Evolutionary conservation across 1,140 invertebrate genomes (phyloP).

Genomic region (Heliothis subflexa): DNA sequence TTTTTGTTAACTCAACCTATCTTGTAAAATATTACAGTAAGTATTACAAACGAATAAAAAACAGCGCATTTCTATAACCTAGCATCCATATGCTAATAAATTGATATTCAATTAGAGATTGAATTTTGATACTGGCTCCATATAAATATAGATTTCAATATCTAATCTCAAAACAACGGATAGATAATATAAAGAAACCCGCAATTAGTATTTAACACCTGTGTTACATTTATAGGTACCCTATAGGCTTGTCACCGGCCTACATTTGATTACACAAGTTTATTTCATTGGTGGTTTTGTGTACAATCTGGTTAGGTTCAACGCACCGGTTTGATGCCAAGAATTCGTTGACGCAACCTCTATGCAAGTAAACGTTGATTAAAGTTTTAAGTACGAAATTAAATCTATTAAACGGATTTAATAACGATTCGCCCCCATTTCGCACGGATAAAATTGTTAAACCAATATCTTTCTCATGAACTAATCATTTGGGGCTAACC

Average conservation of each 20-base stretch:
- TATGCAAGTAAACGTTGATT: neutral
- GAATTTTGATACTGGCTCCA: too few species aligned
- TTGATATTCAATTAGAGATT: too few species aligned
- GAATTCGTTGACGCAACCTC: conserved; percentile 12
- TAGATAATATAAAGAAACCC: too few species aligned
- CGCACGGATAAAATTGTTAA: neutral
- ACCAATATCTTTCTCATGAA: neutral
- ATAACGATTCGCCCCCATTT: neutral
- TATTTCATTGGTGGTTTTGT: neutral
- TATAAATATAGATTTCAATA: too few species aligned
- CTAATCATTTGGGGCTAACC: too few species aligned
- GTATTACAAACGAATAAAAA: too few species aligned
- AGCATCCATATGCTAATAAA: too few species aligned
- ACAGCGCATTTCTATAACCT: too few species aligned
- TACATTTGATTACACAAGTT: conserved; percentile 2
- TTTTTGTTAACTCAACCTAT: too few species aligned
- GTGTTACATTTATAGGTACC: neutral
- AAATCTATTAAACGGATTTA: neutral
- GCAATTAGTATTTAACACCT: too few species aligned
- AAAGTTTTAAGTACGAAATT: neutral
- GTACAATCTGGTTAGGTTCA: conserved; percentile 21
- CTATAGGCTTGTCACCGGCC: neutral
- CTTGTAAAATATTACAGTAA: too few species aligned
- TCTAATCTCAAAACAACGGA: too few species aligned
- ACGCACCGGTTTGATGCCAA: conserved; percentile 1